Base-by-base conservation (phyloP, 2,888 invertebrate genomes). In the Agriopis marginaria region DNA sequence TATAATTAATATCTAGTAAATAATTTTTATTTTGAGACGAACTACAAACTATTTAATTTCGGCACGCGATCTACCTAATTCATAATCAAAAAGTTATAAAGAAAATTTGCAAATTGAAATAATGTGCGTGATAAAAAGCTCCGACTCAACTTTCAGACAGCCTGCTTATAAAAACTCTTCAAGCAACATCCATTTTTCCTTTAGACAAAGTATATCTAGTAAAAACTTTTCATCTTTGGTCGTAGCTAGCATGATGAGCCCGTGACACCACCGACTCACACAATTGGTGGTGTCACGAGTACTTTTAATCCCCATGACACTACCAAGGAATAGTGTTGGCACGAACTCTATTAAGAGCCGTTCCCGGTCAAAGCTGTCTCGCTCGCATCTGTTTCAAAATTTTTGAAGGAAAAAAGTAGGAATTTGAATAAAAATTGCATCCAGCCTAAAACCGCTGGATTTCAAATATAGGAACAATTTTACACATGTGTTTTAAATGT, bases 61-160 rank as follows among this genome's bases (percentile, higher is more conserved):
- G 70, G 72, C 71, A 76, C 73, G 56, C 59, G 60, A 71, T 67
- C 63, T 70, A 75, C 66, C 63, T 70, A 73, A 70, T 70, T 56
- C 65, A 5, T 9, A 59, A 55, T 45, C 64, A 65, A 11, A 59
- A 70, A 66, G 14, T 72, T 71, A 60, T 73, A 73, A 44, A 65
- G 73, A 77, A 79, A 66, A 44, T 67, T 80, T 83, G 82, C 77
- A 67, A 66, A 74, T 82, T 85, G 78, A 78, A 80, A 78, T 72
- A 77, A 79, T 72, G 88, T 87, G 87, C 84, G 60, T 73, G 61
- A 73, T 81, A 86, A 87, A 72, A 89, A 87, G 88, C 89, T 70
- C 76, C 75, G 72, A 66, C 75, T 72, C 71, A 63, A 61, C 70
- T 17, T 71, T 70, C 76, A 77, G 68, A 74, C 74, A 78, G 74